phyloP scores from a whole-genome alignment of 2,888 invertebrate species.

The Pyralis farinalis region DNA sequence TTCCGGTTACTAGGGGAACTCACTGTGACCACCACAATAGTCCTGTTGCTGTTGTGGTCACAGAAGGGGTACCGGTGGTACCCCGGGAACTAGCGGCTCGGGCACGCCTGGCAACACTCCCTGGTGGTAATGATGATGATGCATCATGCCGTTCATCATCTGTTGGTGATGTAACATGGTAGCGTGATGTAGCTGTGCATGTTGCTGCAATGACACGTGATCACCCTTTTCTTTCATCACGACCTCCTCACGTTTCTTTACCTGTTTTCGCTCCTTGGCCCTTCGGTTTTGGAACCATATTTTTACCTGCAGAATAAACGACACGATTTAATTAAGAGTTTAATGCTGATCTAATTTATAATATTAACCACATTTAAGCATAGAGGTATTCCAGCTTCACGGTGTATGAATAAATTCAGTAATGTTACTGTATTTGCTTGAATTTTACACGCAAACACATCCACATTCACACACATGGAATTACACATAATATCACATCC shows the following conservation, averaged over 20 bases:
- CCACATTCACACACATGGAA: too few species aligned
- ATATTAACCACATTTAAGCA: too few species aligned
- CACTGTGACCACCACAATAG: conserved; percentile 51
- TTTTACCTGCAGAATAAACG: conserved; percentile 81
- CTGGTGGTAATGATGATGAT: conserved; percentile 76
- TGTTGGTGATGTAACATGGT: conserved; percentile 78
- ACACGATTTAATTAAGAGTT: too few species aligned
- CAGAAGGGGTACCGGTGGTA: conserved; percentile 72
- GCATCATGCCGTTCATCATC: conserved; percentile 79
- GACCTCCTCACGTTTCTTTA: conserved; percentile 90
- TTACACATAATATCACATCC: too few species aligned
- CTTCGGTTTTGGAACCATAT: conserved; percentile 96
- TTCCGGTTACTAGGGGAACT: conserved; percentile 35
- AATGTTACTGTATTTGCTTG: too few species aligned
- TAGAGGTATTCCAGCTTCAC: too few species aligned
- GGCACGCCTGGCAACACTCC: conserved; percentile 75
- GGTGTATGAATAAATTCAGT: too few species aligned
- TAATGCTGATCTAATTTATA: too few species aligned
- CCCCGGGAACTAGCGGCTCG: conserved; percentile 68
- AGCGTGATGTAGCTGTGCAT: conserved; percentile 75
- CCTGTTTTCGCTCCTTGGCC: conserved; percentile 95
- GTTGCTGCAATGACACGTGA: conserved; percentile 72
- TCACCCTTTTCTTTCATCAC: conserved; percentile 82
- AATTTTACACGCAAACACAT: too few species aligned
- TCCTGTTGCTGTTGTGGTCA: conserved; percentile 62